A percentile compares a stretch with the other conserved stretches of the same genome.
phyloP scores from a whole-genome alignment of 2,888 invertebrate species.

The Mesorhabditis spiculigera region DNA sequence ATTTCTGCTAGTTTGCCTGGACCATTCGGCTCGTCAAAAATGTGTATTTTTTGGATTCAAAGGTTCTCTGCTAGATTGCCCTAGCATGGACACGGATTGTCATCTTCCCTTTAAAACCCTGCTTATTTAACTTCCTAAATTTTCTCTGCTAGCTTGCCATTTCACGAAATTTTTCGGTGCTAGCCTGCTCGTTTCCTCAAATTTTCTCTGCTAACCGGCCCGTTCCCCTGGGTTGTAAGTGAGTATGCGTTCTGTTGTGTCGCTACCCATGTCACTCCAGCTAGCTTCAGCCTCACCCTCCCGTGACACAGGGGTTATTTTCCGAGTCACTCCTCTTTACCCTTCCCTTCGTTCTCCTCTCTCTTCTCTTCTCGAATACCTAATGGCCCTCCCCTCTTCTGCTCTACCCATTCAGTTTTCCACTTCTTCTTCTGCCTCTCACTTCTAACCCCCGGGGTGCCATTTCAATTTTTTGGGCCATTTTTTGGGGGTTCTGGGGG shows the following conservation, averaged over 20 bases:
- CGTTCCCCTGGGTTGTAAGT: neutral
- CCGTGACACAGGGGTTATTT: no score
- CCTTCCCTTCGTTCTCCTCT: constrained; percentile 6
- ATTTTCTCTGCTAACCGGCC: neutral
- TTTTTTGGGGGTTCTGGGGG: constrained; percentile 10
- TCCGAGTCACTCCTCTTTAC: neutral
- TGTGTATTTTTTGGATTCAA: no score
- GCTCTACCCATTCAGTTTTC: constrained; percentile 12
- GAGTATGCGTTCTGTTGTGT: no score
- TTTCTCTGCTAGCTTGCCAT: neutral
- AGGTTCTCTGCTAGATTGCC: no score
- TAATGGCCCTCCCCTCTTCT: constrained; percentile 13
- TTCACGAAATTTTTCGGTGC: neutral
- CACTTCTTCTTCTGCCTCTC: constrained; percentile 8
- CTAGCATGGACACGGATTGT: no score
- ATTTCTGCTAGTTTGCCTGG: no score
- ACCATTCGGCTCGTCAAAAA: no score
- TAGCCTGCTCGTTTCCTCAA: neutral
- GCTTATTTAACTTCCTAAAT: no score
- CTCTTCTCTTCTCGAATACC: constrained; percentile 12
- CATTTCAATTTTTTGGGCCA: constrained; percentile 10
- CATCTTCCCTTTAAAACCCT: no score
- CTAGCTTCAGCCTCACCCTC: no score
- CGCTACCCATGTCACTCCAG: no score
- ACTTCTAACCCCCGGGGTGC: constrained; percentile 8